These are phyloP conservation scores for Blomia tropicalis DNA, from an alignment of 2,888 invertebrate species.

Conservation along the genomic window DNA sequence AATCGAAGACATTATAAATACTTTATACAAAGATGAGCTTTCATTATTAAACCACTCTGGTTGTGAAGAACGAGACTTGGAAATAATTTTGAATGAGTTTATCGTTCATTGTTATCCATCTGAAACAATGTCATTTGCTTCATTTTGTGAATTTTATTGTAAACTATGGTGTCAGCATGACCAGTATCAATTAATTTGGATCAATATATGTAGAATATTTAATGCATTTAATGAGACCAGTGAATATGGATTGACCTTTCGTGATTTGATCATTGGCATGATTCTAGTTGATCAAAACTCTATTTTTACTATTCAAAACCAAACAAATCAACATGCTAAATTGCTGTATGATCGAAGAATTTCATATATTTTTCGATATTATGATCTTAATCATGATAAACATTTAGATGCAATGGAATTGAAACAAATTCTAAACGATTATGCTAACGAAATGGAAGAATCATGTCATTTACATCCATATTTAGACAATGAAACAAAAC, in stretches of 20 bases:
- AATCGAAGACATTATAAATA: background rate
- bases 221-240: slow-evolving; percentile 5
- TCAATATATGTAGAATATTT: slow-evolving; percentile 1
- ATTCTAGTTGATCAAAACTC: slow-evolving; percentile 36
- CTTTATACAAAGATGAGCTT: background rate
- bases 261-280: slow-evolving; percentile 45
- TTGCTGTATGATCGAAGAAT: background rate
- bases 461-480: background rate
- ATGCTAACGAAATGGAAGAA: background rate
- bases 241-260: slow-evolving; percentile 16
- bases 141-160: slow-evolving; percentile 6
- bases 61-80: background rate
- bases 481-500: background rate
- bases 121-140: slow-evolving; percentile 1
- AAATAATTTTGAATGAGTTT: slow-evolving; percentile 19
- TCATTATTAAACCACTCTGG: background rate
- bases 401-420: background rate
- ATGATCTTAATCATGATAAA: background rate
- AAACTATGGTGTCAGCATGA: background rate
- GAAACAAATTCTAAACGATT: background rate
- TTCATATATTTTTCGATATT: slow-evolving; percentile 4
- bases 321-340: background rate
- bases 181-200: background rate
- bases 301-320: background rate
- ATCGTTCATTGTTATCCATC: slow-evolving; percentile 23